Percentiles rank a stretch among this genome's conserved stretches.
These are phyloP conservation scores for Aphis craccivora DNA, from an alignment of 1,140 invertebrate genomes.

Conservation along the genomic window DNA sequence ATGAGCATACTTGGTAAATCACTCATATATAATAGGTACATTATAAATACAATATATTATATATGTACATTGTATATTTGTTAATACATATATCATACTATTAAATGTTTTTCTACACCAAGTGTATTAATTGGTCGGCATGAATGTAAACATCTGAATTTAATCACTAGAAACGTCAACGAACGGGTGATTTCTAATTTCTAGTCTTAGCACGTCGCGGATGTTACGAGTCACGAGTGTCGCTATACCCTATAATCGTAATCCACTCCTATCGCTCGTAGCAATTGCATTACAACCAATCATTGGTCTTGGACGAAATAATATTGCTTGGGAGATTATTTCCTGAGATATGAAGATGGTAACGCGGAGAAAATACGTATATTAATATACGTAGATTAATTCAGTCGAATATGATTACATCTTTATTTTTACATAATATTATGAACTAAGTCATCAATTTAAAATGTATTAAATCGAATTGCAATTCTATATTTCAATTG, in stretches of 20 bases:
- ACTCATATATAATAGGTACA: too few species aligned
- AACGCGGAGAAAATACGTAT: background rate
- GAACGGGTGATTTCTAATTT: background rate
- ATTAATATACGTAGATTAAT: background rate
- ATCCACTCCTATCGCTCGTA: background rate
- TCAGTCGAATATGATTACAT: background rate
- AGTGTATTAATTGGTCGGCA: background rate
- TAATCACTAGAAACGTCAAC: background rate
- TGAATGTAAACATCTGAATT: background rate
- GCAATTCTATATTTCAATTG: background rate
- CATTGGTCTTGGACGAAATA: background rate
- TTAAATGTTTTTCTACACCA: background rate
- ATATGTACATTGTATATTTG: too few species aligned
- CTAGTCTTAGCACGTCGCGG: background rate
- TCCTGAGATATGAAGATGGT: background rate
- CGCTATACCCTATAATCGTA: background rate
- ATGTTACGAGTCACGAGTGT: background rate
- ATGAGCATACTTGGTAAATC: too few species aligned
- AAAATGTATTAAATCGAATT: background rate
- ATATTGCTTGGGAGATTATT: background rate
- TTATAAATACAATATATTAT: too few species aligned
- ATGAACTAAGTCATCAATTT: background rate
- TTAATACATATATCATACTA: too few species aligned
- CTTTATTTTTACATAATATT: background rate
- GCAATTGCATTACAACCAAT: background rate